Percentiles rank a stretch among this genome's conserved stretches.
Conservation (phyloP, 2,888 invertebrate species). For the Drosophila leonis region DNA sequence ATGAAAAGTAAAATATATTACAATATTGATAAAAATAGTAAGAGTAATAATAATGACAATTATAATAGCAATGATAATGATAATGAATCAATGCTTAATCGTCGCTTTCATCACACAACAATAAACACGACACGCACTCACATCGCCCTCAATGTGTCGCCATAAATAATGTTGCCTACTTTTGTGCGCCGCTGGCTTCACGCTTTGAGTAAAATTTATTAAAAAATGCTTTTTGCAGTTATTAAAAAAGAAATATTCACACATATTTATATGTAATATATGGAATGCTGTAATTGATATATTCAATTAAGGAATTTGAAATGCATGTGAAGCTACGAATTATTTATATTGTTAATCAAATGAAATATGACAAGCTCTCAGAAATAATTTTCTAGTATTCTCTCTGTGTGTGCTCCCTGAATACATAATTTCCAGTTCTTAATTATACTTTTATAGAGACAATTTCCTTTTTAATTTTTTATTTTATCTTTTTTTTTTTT, state of each 20-base stretch:
- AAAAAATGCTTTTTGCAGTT: slow-evolving; percentile 58
- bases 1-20: background rate
- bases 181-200: slow-evolving; percentile 31
- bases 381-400: slow-evolving; percentile 8
- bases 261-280: slow-evolving; percentile 15
- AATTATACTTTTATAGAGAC: slow-evolving; percentile 15
- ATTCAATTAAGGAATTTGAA: slow-evolving; percentile 37
- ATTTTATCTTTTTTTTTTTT: background rate
- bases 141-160: slow-evolving; percentile 30
- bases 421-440: slow-evolving; percentile 19
- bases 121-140: slow-evolving; percentile 4
- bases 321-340: slow-evolving; percentile 15
- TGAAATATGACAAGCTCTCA: slow-evolving; percentile 1
- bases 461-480: background rate
- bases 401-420: slow-evolving; percentile 14
- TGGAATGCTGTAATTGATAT: slow-evolving; percentile 32
- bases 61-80: background rate
- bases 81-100: background rate
- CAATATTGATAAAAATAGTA: background rate
- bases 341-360: slow-evolving; percentile 14
- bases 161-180: slow-evolving; percentile 57
- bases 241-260: slow-evolving; percentile 36
- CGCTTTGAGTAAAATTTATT: slow-evolving; percentile 62
- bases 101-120: background rate
- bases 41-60: background rate